A percentile compares a stretch with the other conserved stretches of the same genome.
phyloP scores from a whole-genome alignment of 2,113 vertebrate genomes.

The Heteronetta atricapilla region DNA sequence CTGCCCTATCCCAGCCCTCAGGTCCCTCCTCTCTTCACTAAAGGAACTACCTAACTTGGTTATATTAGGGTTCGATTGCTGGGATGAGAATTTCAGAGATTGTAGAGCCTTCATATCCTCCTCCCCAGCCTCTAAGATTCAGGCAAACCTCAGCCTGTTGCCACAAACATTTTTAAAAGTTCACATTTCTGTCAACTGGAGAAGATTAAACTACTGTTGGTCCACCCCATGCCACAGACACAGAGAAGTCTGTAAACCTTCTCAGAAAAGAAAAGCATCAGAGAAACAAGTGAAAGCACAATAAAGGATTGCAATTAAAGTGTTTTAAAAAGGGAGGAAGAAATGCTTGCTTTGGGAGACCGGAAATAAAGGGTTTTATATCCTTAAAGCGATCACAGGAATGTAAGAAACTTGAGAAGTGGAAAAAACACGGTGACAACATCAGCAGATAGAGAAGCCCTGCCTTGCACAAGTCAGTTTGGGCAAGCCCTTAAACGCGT shows the following conservation, averaged over 20 bases:
- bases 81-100: background rate
- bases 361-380: background rate
- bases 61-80: background rate
- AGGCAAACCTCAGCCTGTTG: background rate
- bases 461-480: background rate
- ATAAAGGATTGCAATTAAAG: background rate
- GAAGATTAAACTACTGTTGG: background rate
- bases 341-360: background rate
- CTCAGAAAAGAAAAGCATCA: background rate
- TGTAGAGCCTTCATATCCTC: background rate
- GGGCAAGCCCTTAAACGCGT: background rate
- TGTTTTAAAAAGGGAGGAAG: background rate
- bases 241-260: background rate
- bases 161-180: background rate
- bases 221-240: background rate
- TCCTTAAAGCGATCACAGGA: background rate
- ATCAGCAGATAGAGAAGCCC: background rate
- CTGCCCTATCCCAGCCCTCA: background rate
- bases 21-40: background rate
- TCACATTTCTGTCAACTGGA: background rate
- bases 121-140: background rate
- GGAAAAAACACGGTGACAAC: accelerated
- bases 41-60: background rate
- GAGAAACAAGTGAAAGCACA: background rate
- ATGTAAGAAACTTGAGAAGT: background rate